A percentile compares a stretch with the other conserved stretches of the same genome.
Conservation (phyloP, 2,113 vertebrate species). For the Microtus ochrogaster region DNA sequence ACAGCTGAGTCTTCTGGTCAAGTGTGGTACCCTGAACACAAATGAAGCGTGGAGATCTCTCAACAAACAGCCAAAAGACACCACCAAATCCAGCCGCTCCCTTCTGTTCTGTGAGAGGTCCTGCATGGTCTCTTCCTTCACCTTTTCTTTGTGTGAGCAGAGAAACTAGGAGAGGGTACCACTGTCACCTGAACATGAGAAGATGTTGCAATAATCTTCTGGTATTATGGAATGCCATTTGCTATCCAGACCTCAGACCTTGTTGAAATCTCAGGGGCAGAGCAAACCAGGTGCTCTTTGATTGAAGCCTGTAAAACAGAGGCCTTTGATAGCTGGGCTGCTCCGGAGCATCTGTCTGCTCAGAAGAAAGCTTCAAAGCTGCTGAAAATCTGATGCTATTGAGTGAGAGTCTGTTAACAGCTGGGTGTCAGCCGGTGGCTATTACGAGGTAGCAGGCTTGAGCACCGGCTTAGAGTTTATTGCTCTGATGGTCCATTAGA, state of each 20-base stretch:
- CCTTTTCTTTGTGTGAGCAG: not conserved
- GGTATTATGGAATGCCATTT: not conserved
- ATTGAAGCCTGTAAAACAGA: constrained; percentile 5
- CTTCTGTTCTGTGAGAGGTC: not conserved
- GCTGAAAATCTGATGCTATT: constrained; percentile 50
- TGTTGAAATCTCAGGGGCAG: constrained; percentile 48
- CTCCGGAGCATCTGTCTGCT: constrained; percentile 51
- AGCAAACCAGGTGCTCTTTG: constrained; percentile 22
- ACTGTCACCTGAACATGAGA: not conserved
- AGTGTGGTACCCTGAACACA: not conserved
- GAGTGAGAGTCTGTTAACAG: constrained; percentile 78
- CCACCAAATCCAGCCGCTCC: not conserved
- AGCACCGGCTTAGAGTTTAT: constrained; percentile 84
- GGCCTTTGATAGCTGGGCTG: constrained; percentile 59
- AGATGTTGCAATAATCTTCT: constrained; percentile 8
- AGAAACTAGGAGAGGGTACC: not conserved
- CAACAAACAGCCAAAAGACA: not conserved
- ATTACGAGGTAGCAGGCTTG: constrained; percentile 85
- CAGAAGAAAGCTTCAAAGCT: constrained; percentile 63
- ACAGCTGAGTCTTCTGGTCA: constrained; percentile 13
- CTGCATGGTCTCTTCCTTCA: not conserved
- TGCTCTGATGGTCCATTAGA: constrained; percentile 88
- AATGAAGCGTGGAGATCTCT: not conserved
- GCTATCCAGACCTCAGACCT: not conserved
- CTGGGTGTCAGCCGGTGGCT: constrained; percentile 82